A percentile compares a stretch with the other conserved stretches of the same genome.
These are phyloP conservation scores for Acanthisitta chloris DNA, from an alignment of 2,113 vertebrate species.

Conservation along the genomic window DNA sequence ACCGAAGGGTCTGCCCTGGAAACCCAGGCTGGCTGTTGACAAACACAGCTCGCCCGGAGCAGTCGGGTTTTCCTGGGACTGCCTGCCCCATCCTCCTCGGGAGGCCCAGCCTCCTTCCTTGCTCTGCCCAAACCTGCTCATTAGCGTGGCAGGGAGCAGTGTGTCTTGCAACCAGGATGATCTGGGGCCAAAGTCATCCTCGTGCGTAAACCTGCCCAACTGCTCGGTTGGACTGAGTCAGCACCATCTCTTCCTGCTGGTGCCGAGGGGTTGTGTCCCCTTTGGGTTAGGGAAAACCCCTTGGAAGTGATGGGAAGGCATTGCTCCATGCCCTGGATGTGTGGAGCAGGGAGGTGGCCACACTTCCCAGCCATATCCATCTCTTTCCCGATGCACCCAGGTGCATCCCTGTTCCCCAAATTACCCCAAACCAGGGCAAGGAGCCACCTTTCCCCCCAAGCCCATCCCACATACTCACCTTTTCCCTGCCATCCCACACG, in stretches of 20 bases:
- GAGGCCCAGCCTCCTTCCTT: neutral
- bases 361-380: accelerated
- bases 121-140: constrained; percentile 24
- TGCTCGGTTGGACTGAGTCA: neutral
- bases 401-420: neutral
- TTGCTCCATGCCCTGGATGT: accelerated
- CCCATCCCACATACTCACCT: neutral
- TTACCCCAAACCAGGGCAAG: neutral
- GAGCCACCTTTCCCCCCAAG: neutral
- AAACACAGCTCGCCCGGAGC: constrained; percentile 18
- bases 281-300: neutral
- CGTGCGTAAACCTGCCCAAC: constrained; percentile 1
- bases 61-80: constrained; percentile 13
- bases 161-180: neutral
- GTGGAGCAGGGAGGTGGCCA: neutral
- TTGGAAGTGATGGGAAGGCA: accelerated
- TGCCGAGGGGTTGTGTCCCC: neutral
- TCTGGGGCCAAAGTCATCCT: neutral
- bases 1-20: constrained; percentile 9
- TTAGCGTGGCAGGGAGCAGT: constrained; percentile 26
- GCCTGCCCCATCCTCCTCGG: constrained; percentile 13
- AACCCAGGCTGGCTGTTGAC: constrained; percentile 50
- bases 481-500: neutral
- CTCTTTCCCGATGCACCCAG: neutral
- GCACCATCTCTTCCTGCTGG: neutral